Evolutionary conservation across 2,113 vertebrate genomes (phyloP).

Genomic region (Stegostoma tigrinum): DNA sequence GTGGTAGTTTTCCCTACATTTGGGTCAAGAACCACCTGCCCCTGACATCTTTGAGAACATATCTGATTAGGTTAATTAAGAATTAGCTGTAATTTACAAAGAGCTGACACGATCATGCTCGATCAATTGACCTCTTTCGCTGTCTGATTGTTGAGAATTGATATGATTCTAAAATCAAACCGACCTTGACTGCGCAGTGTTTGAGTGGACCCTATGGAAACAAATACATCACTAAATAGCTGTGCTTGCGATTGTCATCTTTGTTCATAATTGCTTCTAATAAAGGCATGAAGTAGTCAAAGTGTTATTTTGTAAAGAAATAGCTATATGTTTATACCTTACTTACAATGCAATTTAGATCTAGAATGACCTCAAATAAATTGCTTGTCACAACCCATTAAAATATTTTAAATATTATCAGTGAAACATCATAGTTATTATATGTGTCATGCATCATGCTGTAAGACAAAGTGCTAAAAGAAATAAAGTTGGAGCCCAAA

Average conservation of each 20-base stretch:
- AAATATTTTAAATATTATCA: not conserved
- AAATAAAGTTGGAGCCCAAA: not conserved
- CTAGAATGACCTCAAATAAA: not conserved
- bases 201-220: not conserved
- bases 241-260: not conserved
- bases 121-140: not conserved
- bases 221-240: not conserved
- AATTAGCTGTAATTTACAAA: not conserved
- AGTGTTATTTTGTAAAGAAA: not conserved
- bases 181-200: not conserved
- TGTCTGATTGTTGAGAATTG: too few species aligned
- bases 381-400: not conserved
- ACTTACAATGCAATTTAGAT: not conserved
- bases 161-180: not conserved
- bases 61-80: too few species aligned
- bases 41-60: too few species aligned
- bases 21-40: too few species aligned
- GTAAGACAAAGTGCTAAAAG: not conserved
- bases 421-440: not conserved
- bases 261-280: not conserved
- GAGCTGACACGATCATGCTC: not conserved
- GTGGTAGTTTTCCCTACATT: too few species aligned
- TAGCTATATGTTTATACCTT: not conserved
- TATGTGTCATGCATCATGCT: not conserved
- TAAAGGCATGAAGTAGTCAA: not conserved